Percentiles rank a stretch among this genome's conserved stretches.
Evolutionary conservation across 2,888 invertebrate species (phyloP).

Genomic region (Drosophila sordidula): DNA sequence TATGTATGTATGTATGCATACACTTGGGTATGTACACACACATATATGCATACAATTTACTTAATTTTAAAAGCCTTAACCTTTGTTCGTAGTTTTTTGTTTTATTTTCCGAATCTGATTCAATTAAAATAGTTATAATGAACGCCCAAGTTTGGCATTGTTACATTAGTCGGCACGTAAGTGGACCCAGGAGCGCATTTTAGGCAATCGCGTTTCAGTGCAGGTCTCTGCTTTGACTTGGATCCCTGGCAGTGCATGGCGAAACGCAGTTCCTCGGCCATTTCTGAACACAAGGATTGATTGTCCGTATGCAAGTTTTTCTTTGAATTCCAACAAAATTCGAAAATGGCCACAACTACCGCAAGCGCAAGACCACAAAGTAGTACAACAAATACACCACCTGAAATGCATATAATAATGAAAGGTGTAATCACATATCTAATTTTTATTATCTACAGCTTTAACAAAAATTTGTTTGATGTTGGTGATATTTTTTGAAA

Average conservation of each 20-base stretch:
- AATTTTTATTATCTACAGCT: too few species aligned
- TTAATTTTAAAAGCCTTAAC: conserved; percentile 15
- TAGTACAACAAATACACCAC: conserved; percentile 98
- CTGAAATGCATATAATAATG: conserved; percentile 78
- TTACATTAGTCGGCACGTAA: conserved; percentile 87
- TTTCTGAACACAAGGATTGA: conserved; percentile 96
- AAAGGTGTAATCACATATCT: not conserved
- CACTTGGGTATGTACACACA: not conserved
- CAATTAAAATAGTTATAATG: conserved; percentile 84
- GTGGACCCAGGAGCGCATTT: conserved; percentile 90
- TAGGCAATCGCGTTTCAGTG: conserved; percentile 90
- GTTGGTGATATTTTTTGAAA: too few species aligned
- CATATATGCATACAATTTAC: not conserved
- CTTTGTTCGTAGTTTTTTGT: not conserved
- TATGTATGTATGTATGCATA: not conserved
- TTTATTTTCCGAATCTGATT: conserved; percentile 21
- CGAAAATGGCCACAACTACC: conserved; percentile 95
- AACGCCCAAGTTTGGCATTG: conserved; percentile 76
- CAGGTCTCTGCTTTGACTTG: conserved; percentile 91
- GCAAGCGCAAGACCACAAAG: conserved; percentile 96
- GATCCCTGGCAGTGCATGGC: conserved; percentile 95
- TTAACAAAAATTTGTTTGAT: too few species aligned
- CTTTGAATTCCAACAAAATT: conserved; percentile 97
- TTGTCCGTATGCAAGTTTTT: conserved; percentile 93
- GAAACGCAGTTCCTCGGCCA: conserved; percentile 96